Base-by-base conservation (phyloP, 1,140 invertebrate genomes). In the Drosophila novamexicana region DNA sequence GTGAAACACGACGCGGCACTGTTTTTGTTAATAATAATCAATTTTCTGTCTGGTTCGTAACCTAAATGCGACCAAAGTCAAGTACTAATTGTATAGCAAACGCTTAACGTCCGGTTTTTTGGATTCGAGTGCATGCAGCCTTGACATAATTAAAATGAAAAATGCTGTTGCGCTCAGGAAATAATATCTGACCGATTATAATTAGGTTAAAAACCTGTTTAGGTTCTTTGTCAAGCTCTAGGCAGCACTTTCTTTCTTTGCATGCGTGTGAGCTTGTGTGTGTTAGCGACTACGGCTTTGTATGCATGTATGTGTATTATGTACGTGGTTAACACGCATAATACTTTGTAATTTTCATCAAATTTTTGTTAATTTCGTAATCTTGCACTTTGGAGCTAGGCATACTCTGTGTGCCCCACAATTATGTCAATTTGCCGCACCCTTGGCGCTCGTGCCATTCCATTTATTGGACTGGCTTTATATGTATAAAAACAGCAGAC, bases 121-220 rank as follows among this genome's bases (percentile, higher is more conserved):
- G 2, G 18, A 47, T 22, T 6, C 18, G 8, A 8, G 9, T 18
- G 5, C 12, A 45, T 22, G 66, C 64, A 77, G 75, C 84, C 84
- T 89, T 89, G 84, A 89, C 84, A 89, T 79, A 65, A 74, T 84
- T 73, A 54, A 61, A 18, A 16, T 61, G 8, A 16, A n/a, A 32
- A 57, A 63, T 47, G 32, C 61, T 64, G 32, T 57, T 52, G 40
- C 47, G 65, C 45, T 52, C 39, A 47, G 40, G 64, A 73, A 73
- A 47, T 44, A 68, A 79, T 69, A 66, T 69, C 63, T 45, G 36
- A 69, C 45, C 65, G 49, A 64, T 70, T 82, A 69, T 89, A 89
- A 89, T 89, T 89, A 79, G 80, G 84, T 89, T 89, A 89, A 89
- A 84, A 89, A 89, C 84, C 84, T 84, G 84, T 89, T 76, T 76